These are phyloP conservation scores for Salmo trutta DNA, from an alignment of 2,797 vertebrate genomes.

Conservation along the genomic window DNA sequence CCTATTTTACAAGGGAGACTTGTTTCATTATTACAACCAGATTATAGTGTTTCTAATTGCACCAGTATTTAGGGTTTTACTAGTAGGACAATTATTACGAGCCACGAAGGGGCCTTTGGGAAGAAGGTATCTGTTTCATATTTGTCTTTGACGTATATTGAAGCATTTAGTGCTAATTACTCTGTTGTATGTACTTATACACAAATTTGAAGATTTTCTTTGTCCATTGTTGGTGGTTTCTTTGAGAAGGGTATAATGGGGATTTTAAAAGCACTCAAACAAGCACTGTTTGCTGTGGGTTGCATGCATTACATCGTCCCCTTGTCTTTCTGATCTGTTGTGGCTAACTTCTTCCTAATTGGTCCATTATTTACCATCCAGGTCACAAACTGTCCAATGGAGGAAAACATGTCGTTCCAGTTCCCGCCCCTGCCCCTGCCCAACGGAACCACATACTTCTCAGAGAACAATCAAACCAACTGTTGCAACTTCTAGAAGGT, in stretches of 20 bases:
- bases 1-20: no score
- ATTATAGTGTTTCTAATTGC: background rate
- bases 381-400: slow-evolving; percentile 58
- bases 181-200: background rate
- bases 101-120: background rate
- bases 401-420: slow-evolving; percentile 48
- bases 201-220: background rate
- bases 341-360: background rate
- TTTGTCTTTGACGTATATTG: background rate
- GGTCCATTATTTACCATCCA: slow-evolving; percentile 35
- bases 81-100: background rate
- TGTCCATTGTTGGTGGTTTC: background rate
- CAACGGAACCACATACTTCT: slow-evolving; percentile 59
- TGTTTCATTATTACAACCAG: no score
- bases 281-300: background rate
- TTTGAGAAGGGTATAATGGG: slow-evolving; percentile 1
- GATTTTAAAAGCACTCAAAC: background rate
- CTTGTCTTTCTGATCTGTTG: background rate
- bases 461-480: slow-evolving; percentile 63
- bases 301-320: background rate
- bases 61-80: background rate
- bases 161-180: background rate
- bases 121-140: background rate
- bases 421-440: slow-evolving; percentile 50
- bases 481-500: slow-evolving; percentile 37